A percentile compares a stretch with the other conserved stretches of the same genome.
Evolutionary conservation across 2,797 vertebrate species (phyloP).

Genomic region (Spinus pinus): DNA sequence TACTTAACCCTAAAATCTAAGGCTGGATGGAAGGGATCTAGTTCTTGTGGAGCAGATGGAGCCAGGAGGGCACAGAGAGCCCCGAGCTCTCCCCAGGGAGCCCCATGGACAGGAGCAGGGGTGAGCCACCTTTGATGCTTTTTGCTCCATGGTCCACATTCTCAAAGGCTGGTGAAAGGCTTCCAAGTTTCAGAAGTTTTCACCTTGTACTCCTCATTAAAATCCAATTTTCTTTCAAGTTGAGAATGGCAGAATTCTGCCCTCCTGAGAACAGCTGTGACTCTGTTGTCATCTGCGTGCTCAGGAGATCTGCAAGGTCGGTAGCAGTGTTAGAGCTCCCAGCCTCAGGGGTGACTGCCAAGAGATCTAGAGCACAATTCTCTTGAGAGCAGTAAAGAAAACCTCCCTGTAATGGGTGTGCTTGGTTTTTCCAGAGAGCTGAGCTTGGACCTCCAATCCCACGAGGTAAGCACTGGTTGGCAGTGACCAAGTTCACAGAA

Average conservation of each 20-base stretch:
- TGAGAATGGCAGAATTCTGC: not conserved
- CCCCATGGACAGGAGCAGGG: not conserved
- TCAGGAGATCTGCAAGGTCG: not conserved
- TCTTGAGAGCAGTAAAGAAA: not conserved
- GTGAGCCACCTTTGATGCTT: not conserved
- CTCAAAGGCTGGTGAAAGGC: not conserved
- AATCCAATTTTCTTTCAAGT: not conserved
- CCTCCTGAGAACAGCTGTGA: not conserved
- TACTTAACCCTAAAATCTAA: not conserved
- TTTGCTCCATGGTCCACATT: not conserved
- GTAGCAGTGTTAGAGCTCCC: not conserved
- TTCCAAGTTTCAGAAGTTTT: not conserved
- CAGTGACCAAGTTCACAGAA: not conserved
- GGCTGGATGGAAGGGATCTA: not conserved
- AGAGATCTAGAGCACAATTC: not conserved
- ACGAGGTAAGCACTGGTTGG: accelerated
- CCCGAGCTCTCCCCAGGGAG: not conserved
- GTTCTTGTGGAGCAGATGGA: not conserved
- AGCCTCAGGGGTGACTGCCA: not conserved
- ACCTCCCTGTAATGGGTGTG: not conserved
- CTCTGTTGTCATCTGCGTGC: not conserved
- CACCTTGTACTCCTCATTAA: not conserved
- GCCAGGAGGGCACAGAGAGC: not conserved
- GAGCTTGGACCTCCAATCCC: not conserved
- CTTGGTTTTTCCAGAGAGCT: not conserved